phyloP scores from a whole-genome alignment of 2,113 vertebrate species.

The Mungos mungo region DNA sequence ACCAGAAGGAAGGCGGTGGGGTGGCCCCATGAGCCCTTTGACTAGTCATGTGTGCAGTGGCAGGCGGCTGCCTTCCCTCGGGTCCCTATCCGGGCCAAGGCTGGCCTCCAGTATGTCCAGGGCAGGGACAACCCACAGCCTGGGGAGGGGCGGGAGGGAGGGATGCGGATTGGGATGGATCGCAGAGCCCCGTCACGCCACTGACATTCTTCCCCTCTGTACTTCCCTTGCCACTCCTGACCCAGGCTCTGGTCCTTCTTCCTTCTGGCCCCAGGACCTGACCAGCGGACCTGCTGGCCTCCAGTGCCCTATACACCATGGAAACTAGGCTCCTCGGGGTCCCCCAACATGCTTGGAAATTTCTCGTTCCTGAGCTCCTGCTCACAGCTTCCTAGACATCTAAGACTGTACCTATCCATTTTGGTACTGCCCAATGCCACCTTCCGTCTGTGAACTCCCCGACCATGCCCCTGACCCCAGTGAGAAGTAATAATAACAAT shows the following conservation, averaged over 20 bases:
- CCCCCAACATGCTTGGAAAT: background rate
- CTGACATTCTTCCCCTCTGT: fast-evolving
- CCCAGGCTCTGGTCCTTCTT: background rate
- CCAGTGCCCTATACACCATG: background rate
- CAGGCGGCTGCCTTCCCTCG: background rate
- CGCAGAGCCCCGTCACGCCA: background rate
- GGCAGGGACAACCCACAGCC: background rate
- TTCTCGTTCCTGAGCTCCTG: background rate
- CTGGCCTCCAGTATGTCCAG: background rate
- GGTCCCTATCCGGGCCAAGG: background rate
- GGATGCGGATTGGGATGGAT: background rate
- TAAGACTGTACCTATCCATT: background rate
- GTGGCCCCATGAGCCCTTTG: constrained; percentile 80
- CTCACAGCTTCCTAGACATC: background rate
- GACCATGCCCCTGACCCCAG: background rate
- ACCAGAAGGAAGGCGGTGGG: constrained; percentile 72
- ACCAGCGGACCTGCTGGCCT: background rate
- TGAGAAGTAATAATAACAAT: background rate
- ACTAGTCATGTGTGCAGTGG: constrained; percentile 51
- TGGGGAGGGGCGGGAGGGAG: background rate
- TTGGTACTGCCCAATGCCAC: too few species aligned
- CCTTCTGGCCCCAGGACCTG: background rate
- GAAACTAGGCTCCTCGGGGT: background rate
- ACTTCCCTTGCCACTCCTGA: background rate
- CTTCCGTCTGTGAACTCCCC: background rate